These are phyloP conservation scores for Drosophila quinaria DNA, from an alignment of 2,888 invertebrate species.

Conservation along the genomic window DNA sequence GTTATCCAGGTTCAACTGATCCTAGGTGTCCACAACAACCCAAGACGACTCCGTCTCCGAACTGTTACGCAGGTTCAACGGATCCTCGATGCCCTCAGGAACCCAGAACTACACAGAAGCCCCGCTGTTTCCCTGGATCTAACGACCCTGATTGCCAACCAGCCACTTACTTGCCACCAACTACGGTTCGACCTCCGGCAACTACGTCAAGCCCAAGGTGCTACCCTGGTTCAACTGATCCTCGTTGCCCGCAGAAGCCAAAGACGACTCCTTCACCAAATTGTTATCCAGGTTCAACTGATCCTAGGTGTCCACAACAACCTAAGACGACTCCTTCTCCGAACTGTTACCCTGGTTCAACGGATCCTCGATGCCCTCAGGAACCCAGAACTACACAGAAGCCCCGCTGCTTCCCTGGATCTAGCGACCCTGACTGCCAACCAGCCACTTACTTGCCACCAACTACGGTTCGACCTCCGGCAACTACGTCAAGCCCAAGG, in stretches of 20 bases:
- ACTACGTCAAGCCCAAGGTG: conserved; percentile 17
- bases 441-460: conserved; percentile 8
- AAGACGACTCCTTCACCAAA: conserved; percentile 4
- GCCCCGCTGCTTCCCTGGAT: conserved; percentile 24
- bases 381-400: conserved; percentile 24
- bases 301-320: conserved; percentile 74
- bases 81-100: conserved; percentile 82
- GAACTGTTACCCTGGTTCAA: conserved; percentile 24
- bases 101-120: conserved; percentile 4
- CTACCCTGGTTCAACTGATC: conserved; percentile 80
- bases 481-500: conserved; percentile 7
- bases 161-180: conserved; percentile 9
- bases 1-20: conserved; percentile 80
- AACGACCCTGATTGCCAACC: conserved; percentile 62
- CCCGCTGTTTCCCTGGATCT: conserved; percentile 68
- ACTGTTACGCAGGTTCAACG: conserved; percentile 30
- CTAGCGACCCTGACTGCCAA: conserved; percentile 27
- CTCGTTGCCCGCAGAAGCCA: conserved; percentile 30
- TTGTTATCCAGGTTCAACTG: conserved; percentile 42
- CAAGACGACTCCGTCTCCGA: conserved; percentile 59
- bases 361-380: conserved; percentile 76
- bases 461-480: conserved; percentile 1
- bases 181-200: not conserved
- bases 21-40: conserved; percentile 23
- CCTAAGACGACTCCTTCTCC: conserved; percentile 14